phyloP scores from a whole-genome alignment of 92 coral and sea anemone species.

The Epizoanthus fatuus region DNA sequence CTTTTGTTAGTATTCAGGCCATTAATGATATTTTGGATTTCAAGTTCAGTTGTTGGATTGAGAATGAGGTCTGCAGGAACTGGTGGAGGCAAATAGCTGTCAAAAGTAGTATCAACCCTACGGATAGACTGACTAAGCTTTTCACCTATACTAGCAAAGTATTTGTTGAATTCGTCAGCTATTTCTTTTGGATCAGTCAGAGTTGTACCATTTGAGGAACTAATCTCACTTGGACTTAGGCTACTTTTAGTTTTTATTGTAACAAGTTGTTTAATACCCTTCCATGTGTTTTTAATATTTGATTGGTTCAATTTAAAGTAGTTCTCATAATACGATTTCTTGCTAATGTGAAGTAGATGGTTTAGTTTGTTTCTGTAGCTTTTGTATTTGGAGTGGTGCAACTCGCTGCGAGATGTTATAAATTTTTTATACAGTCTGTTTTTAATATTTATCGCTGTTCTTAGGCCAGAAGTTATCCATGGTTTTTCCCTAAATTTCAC shows the following conservation, averaged over 20 bases:
- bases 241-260: slow-evolving; percentile 9
- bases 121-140: slow-evolving; percentile 44
- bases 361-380: slow-evolving; percentile 48
- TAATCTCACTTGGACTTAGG: slow-evolving; percentile 30
- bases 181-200: slow-evolving; percentile 42
- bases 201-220: slow-evolving; percentile 26
- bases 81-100: slow-evolving; percentile 73
- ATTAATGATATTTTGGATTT: slow-evolving; percentile 35
- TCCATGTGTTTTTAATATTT: slow-evolving; percentile 60
- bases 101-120: slow-evolving; percentile 37
- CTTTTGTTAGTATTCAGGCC: slow-evolving; percentile 40
- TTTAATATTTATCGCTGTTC: slow-evolving; percentile 45
- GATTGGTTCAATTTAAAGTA: slow-evolving; percentile 34
- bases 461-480: slow-evolving; percentile 65
- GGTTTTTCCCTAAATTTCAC: slow-evolving; percentile 60
- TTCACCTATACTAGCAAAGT: slow-evolving; percentile 50
- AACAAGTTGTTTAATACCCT: slow-evolving; percentile 52
- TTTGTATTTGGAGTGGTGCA: slow-evolving; percentile 47
- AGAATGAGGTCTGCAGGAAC: slow-evolving; percentile 67
- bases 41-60: neutral
- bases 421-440: slow-evolving; percentile 60
- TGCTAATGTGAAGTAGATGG: slow-evolving; percentile 56
- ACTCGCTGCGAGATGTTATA: slow-evolving; percentile 9
- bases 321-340: slow-evolving; percentile 51
- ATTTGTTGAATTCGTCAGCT: slow-evolving; percentile 40